A percentile compares a stretch with the other conserved stretches of the same genome.
Conservation (phyloP, 2,113 vertebrate genomes). For the Saguinus midas region DNA sequence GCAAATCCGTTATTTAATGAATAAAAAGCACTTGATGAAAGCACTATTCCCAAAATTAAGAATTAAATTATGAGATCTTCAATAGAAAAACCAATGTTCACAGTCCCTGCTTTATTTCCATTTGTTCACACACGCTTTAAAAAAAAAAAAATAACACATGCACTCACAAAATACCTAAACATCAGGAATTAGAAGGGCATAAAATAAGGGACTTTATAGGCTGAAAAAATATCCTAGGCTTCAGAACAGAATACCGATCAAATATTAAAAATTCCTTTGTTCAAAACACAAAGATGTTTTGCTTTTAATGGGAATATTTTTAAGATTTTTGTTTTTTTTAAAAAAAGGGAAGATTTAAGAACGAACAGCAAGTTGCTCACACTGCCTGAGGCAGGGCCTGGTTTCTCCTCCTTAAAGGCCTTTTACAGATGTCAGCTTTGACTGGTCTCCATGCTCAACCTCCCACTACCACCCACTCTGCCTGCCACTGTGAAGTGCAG, state of each 20-base stretch:
- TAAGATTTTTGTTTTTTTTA: not conserved
- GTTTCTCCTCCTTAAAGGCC: not conserved
- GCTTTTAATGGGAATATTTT: conserved; percentile 26
- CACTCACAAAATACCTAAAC: conserved; percentile 45
- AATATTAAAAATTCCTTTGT: conserved; percentile 41
- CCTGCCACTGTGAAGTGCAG: not conserved
- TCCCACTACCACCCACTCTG: not conserved
- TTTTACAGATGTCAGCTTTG: not conserved
- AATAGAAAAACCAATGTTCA: not conserved
- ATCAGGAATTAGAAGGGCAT: conserved; percentile 22
- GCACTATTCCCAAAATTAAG: not conserved
- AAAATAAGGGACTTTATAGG: not conserved
- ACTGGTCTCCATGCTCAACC: not conserved
- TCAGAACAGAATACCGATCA: conserved; percentile 22
- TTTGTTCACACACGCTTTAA: conserved; percentile 30
- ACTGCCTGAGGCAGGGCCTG: not conserved
- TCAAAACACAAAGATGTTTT: conserved; percentile 43
- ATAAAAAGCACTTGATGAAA: conserved; percentile 9
- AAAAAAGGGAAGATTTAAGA: not conserved
- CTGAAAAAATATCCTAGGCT: conserved; percentile 5
- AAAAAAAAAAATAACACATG: conserved; percentile 55
- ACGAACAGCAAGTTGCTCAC: not conserved
- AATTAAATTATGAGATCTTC: not conserved
- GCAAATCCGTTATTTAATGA: not conserved
- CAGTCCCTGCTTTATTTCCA: conserved; percentile 69